Conservation (phyloP, 2,797 vertebrate species). For the Serranus cabrilla region DNA sequence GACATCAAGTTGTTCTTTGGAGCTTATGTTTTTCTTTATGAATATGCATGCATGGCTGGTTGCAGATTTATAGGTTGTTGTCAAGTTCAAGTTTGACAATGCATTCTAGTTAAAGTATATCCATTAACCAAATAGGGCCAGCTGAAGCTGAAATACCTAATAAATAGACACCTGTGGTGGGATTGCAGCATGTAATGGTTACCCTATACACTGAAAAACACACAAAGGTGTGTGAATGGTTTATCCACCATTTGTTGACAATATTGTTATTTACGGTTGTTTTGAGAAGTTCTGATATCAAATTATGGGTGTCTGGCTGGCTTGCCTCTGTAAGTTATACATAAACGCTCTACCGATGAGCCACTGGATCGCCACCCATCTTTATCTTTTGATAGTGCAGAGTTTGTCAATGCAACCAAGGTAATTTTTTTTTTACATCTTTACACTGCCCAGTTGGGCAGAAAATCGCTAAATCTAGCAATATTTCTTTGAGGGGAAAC, state of each 20-base stretch:
- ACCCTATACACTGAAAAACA: not conserved
- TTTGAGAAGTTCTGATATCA: too few relatives aligned
- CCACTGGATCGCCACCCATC: too few relatives aligned
- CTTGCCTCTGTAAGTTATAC: too few relatives aligned
- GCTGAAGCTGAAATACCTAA: not conserved
- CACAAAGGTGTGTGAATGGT: not conserved
- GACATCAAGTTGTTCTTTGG: slow-evolving; percentile 45
- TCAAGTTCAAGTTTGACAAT: slow-evolving; percentile 31
- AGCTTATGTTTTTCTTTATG: slow-evolving; percentile 45
- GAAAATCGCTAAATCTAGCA: too few relatives aligned
- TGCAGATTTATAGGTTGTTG: slow-evolving; percentile 44
- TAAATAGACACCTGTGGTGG: not conserved
- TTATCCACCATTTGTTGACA: slow-evolving; percentile 6
- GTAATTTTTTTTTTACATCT: too few relatives aligned
- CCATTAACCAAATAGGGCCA: not conserved
- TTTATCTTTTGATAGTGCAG: too few relatives aligned
- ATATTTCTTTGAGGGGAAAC: too few relatives aligned
- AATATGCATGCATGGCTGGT: slow-evolving; percentile 35
- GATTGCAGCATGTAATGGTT: not conserved
- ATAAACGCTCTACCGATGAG: too few relatives aligned
- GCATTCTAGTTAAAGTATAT: not conserved
- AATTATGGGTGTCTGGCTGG: too few relatives aligned
- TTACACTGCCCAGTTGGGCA: too few relatives aligned
- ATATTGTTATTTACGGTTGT: not conserved
- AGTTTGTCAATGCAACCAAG: too few relatives aligned